Conservation (phyloP, 2,888 invertebrate genomes). For the Sarcophaga caerulescens region DNA sequence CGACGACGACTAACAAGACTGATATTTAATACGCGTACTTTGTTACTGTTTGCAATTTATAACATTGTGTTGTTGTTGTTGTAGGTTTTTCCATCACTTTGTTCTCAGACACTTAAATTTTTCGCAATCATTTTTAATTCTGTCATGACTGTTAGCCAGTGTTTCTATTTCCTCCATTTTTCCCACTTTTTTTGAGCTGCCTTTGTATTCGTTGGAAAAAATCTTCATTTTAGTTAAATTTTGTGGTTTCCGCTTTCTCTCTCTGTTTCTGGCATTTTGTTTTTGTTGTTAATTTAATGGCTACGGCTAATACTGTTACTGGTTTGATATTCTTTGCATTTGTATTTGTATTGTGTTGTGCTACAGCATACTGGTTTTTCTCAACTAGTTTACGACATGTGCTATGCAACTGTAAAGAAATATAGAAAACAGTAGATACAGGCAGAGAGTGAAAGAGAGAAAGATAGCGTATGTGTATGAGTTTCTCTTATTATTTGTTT, state of each 20-base stretch:
- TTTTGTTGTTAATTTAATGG: conserved; percentile 16
- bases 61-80: conserved; percentile 35
- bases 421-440: too few species aligned
- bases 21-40: conserved; percentile 47
- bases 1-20: conserved; percentile 50
- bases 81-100: not conserved
- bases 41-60: conserved; percentile 51
- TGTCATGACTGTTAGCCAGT: too few species aligned
- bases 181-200: not conserved
- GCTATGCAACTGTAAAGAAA: too few species aligned
- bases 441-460: too few species aligned
- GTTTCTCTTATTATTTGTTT: conserved; percentile 26
- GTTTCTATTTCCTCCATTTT: not conserved
- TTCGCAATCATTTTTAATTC: not conserved
- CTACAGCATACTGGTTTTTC: too few species aligned
- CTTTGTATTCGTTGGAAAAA: not conserved
- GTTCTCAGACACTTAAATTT: too few species aligned
- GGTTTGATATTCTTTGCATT: conserved; percentile 22
- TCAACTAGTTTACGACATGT: too few species aligned
- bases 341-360: conserved; percentile 15
- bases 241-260: conserved; percentile 39
- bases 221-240: conserved; percentile 58
- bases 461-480: conserved; percentile 11
- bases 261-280: too few species aligned
- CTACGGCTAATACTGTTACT: conserved; percentile 48